phyloP scores from a whole-genome alignment of 2,888 invertebrate genomes.

The Auanema freiburgensis region DNA sequence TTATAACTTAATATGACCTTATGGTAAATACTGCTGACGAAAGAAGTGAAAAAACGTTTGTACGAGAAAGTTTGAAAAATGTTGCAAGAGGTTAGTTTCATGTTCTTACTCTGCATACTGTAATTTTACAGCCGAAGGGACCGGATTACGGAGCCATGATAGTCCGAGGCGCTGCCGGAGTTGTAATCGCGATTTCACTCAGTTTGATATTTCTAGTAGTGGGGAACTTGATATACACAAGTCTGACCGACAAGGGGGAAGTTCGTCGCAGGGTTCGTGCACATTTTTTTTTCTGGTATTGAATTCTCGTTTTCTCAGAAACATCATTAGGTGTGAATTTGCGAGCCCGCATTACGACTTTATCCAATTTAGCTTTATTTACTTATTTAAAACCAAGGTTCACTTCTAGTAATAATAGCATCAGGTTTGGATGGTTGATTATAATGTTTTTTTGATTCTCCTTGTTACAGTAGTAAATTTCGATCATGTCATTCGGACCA shows the following conservation, averaged over 20 bases:
- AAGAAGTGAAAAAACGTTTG: no score
- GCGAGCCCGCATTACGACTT: background rate
- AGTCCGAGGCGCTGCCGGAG: slow-evolving; percentile 49
- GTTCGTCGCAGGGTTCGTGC: slow-evolving; percentile 13
- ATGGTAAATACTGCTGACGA: no score
- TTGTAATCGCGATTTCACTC: slow-evolving; percentile 52
- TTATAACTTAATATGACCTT: no score
- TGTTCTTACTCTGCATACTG: no score
- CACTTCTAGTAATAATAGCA: background rate
- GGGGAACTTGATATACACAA: slow-evolving; percentile 55
- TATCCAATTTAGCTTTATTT: slow-evolving; percentile 1
- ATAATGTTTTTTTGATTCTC: no score
- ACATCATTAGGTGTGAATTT: background rate
- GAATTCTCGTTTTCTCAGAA: background rate
- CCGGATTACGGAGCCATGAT: slow-evolving; percentile 51
- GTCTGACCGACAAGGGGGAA: slow-evolving; percentile 34
- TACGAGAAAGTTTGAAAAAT: no score
- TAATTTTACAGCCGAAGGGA: slow-evolving; percentile 4
- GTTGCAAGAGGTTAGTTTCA: no score
- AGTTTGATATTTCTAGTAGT: slow-evolving; percentile 55
- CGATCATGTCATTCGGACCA: no score
- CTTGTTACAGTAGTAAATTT: no score
- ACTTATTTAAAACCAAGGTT: background rate
- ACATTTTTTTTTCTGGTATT: background rate
- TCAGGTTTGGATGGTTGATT: no score